Conservation (phyloP, 2,113 vertebrate genomes). For the Tenrec ecaudatus region DNA sequence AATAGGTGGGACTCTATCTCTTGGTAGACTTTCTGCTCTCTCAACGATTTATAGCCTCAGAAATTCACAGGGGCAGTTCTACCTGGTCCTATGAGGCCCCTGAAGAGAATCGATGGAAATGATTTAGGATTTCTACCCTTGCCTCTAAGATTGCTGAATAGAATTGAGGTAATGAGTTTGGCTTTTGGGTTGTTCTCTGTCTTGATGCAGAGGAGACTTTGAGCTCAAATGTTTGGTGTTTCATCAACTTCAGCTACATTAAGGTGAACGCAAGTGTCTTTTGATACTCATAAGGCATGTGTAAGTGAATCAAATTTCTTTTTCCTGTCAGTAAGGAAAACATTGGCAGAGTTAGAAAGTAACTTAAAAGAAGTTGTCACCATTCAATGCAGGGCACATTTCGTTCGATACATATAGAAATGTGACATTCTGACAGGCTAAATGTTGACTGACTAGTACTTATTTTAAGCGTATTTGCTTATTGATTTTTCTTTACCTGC, state of each 20-base stretch:
- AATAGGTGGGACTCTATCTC: neutral
- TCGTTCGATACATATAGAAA: constrained; percentile 18
- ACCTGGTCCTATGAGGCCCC: too few relatives aligned
- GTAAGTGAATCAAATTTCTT: neutral
- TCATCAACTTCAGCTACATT: neutral
- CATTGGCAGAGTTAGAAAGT: neutral
- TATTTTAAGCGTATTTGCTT: neutral
- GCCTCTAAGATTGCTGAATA: too few relatives aligned
- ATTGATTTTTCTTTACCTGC: constrained; percentile 21
- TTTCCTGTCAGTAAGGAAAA: neutral
- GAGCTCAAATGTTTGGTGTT: neutral
- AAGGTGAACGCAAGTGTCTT: neutral
- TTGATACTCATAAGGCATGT: neutral
- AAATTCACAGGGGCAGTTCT: too few relatives aligned
- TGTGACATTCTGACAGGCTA: neutral
- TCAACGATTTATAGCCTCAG: too few relatives aligned
- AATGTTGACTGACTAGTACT: constrained; percentile 8
- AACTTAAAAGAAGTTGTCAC: neutral
- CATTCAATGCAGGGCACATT: neutral
- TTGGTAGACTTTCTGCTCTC: too few relatives aligned
- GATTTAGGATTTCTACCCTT: too few relatives aligned
- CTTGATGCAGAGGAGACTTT: neutral
- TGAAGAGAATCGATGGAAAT: too few relatives aligned
- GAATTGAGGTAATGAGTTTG: too few relatives aligned
- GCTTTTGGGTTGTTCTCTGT: too few relatives aligned